Conservation (phyloP, 1,140 invertebrate genomes). For the Scaptomyza pallida region DNA sequence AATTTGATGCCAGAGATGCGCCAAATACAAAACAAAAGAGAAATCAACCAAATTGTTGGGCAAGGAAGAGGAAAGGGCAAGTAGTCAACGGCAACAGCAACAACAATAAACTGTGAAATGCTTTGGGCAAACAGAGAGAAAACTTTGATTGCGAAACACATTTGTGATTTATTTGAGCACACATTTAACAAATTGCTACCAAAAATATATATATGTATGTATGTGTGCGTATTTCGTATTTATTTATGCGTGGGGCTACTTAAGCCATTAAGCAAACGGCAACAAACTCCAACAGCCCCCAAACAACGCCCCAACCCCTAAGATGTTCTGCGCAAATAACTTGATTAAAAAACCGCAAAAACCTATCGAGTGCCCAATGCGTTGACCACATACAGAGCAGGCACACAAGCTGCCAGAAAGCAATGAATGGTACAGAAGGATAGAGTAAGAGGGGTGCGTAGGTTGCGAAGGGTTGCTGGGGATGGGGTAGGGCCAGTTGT, state of each 20-base stretch:
- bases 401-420: background rate
- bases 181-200: conserved; percentile 68
- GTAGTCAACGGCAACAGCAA: background rate
- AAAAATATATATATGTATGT: conserved; percentile 18
- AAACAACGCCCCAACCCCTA: background rate
- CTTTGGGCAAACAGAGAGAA: conserved; percentile 31
- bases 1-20: conserved; percentile 69
- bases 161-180: conserved; percentile 77
- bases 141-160: conserved; percentile 76
- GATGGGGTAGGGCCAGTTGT: conserved; percentile 56
- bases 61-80: background rate
- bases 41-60: conserved; percentile 5
- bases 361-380: conserved; percentile 69
- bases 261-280: conserved; percentile 47
- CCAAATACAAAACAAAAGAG: conserved; percentile 11
- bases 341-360: conserved; percentile 82
- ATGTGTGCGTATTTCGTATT: conserved; percentile 43
- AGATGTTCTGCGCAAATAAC: conserved; percentile 65
- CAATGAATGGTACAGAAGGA: background rate
- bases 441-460: background rate
- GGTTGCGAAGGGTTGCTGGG: conserved; percentile 21
- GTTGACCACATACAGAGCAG: conserved; percentile 38
- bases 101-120: conserved; percentile 36
- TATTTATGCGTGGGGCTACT: conserved; percentile 67
- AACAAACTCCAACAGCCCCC: too few species aligned